Percentiles rank a stretch among this genome's conserved stretches.
Evolutionary conservation across 1,140 invertebrate genomes (phyloP).

Genomic region (Scaptomyza hsui): DNA sequence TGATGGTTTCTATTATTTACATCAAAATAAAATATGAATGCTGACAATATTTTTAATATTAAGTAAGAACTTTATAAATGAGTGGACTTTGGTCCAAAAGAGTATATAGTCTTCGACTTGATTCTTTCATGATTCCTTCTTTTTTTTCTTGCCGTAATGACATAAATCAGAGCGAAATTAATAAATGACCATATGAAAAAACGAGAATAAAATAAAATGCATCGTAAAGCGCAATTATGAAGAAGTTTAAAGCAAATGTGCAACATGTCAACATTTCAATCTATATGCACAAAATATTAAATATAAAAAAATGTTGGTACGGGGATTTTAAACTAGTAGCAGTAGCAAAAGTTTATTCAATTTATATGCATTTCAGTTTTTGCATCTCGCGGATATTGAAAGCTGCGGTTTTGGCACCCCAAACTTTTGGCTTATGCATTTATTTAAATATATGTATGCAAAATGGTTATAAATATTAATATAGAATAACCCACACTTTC

Average conservation of each 20-base stretch:
- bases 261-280: conserved; percentile 63
- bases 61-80: too few species aligned
- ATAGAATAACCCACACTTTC: conserved; percentile 25
- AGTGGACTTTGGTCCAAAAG: too few species aligned
- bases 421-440: conserved; percentile 54
- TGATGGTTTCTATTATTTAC: too few species aligned
- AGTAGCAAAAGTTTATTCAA: conserved; percentile 52
- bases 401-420: conserved; percentile 67
- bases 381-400: conserved; percentile 70
- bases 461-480: conserved; percentile 80
- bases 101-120: background rate
- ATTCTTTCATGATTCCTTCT: background rate
- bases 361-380: conserved; percentile 40
- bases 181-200: conserved; percentile 66
- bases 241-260: conserved; percentile 72
- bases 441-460: conserved; percentile 64
- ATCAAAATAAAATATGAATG: too few species aligned
- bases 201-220: conserved; percentile 25
- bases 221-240: conserved; percentile 62
- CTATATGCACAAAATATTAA: conserved; percentile 46
- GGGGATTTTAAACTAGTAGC: conserved; percentile 51
- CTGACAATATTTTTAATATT: too few species aligned
- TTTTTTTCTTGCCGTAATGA: conserved; percentile 18
- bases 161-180: conserved; percentile 77
- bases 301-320: conserved; percentile 8